These are phyloP conservation scores for Axinella damicornis DNA, from an alignment of 37 sponge, comb jelly and placozoan genomes.

Conservation along the genomic window DNA sequence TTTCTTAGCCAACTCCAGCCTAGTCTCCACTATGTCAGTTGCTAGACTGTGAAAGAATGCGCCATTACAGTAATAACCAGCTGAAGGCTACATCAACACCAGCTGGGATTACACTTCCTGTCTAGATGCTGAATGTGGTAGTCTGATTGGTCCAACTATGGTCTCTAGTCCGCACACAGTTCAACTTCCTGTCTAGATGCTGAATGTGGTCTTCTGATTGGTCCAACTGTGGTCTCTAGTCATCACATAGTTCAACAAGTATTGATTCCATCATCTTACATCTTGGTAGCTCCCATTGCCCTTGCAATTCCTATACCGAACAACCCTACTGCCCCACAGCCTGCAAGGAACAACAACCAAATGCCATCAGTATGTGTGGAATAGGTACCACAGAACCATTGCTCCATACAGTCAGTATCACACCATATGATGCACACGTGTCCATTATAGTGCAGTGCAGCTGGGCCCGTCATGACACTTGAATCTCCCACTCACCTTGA, in stretches of 20 bases:
- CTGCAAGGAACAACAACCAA: constrained; percentile 2
- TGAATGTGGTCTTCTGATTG: too few relatives aligned
- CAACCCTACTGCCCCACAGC: constrained; percentile 94
- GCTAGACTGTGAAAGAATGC: constrained; percentile 57
- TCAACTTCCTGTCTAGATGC: too few relatives aligned
- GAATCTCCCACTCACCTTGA: constrained; percentile 41
- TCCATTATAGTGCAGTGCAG: too few relatives aligned
- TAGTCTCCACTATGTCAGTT: constrained; percentile 69
- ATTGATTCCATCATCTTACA: constrained; percentile 64
- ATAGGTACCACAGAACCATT: background rate
- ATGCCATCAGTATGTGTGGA: too few relatives aligned
- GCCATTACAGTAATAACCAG: background rate
- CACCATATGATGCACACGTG: constrained; percentile 16
- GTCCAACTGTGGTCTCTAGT: too few relatives aligned
- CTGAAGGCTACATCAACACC: background rate
- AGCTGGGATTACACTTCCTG: too few relatives aligned
- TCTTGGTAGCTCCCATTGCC: constrained; percentile 83
- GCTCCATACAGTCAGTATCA: background rate
- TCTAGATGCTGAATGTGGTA: too few relatives aligned
- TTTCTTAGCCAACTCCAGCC: constrained; percentile 70
- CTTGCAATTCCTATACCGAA: constrained; percentile 81
- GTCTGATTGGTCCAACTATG: too few relatives aligned
- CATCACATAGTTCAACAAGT: too few relatives aligned
- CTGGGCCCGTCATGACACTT: too few relatives aligned
- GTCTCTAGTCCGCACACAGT: too few relatives aligned